phyloP scores from a whole-genome alignment of 2,113 vertebrate species.

The Pachypanchax playfairii region DNA sequence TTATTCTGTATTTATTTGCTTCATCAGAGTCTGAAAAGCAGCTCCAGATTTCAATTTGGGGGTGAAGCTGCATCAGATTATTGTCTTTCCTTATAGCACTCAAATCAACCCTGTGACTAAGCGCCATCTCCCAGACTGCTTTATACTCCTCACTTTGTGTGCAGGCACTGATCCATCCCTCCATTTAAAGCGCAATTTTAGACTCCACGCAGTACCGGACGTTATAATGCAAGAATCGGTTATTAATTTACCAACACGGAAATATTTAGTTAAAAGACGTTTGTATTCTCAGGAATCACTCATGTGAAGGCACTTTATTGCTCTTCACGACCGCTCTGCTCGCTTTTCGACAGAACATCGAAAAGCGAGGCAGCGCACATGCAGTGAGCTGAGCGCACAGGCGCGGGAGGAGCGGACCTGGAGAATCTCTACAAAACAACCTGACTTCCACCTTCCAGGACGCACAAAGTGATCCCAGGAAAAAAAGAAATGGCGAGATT shows the following conservation, averaged over 20 bases:
- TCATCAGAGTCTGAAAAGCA: no score
- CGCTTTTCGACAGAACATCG: constrained; percentile 24
- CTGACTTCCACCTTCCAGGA: constrained; percentile 60
- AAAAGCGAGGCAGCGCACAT: constrained; percentile 17
- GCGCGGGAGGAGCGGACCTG: constrained; percentile 16
- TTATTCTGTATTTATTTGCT: no score
- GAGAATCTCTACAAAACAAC: constrained; percentile 18
- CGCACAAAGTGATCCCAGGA: constrained; percentile 38
- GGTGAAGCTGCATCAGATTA: background rate
- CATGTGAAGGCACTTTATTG: constrained; percentile 19
- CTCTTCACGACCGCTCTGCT: constrained; percentile 7
- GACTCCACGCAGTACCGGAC: constrained; percentile 15
- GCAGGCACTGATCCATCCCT: no score
- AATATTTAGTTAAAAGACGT: background rate
- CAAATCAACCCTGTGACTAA: constrained; percentile 45
- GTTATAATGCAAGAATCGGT: constrained; percentile 37
- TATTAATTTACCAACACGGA: constrained; percentile 5
- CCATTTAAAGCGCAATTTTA: constrained; percentile 36
- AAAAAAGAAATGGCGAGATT: constrained; percentile 64
- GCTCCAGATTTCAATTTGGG: constrained; percentile 1
- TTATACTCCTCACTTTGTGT: constrained; percentile 27
- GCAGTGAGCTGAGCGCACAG: constrained; percentile 10
- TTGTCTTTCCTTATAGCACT: no score
- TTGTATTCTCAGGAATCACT: no score
- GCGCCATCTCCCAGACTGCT: constrained; percentile 61